These are phyloP conservation scores for Microchirus variegatus DNA, from an alignment of 2,797 vertebrate genomes.

Conservation along the genomic window DNA sequence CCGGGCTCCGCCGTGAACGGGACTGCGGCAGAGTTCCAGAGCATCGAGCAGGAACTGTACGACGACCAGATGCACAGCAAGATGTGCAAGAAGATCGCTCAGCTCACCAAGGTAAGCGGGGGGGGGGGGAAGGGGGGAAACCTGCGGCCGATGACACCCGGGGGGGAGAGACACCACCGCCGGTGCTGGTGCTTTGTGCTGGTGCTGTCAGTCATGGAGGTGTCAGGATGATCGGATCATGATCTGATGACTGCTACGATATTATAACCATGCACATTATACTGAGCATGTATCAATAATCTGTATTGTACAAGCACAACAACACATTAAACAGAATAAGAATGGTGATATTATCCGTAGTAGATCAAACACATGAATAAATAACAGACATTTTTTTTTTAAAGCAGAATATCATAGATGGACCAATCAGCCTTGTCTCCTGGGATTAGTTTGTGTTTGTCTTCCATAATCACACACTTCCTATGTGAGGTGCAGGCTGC, in stretches of 20 bases:
- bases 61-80: constrained; percentile 89
- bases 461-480: constrained; percentile 56
- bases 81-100: constrained; percentile 99
- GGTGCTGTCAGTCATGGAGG: constrained; percentile 39
- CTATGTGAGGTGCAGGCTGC: constrained; percentile 46
- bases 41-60: constrained; percentile 81
- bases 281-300: no score
- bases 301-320: no score
- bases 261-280: constrained; percentile 5
- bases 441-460: constrained; percentile 39
- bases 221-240: constrained; percentile 39
- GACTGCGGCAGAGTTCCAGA: constrained; percentile 81
- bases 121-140: no score
- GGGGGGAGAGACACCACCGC: constrained; percentile 8
- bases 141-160: neutral
- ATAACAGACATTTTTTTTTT: no score
- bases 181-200: constrained; percentile 14
- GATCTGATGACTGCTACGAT: constrained; percentile 38
- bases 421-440: constrained; percentile 7
- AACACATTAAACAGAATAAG: no score
- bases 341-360: no score
- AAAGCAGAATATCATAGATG: constrained; percentile 2
- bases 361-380: no score
- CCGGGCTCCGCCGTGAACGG: constrained; percentile 81
- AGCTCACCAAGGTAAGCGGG: constrained; percentile 99